These are phyloP conservation scores for Paradoxurus hermaphroditus DNA, from an alignment of 2,113 vertebrate species.

Conservation along the genomic window DNA sequence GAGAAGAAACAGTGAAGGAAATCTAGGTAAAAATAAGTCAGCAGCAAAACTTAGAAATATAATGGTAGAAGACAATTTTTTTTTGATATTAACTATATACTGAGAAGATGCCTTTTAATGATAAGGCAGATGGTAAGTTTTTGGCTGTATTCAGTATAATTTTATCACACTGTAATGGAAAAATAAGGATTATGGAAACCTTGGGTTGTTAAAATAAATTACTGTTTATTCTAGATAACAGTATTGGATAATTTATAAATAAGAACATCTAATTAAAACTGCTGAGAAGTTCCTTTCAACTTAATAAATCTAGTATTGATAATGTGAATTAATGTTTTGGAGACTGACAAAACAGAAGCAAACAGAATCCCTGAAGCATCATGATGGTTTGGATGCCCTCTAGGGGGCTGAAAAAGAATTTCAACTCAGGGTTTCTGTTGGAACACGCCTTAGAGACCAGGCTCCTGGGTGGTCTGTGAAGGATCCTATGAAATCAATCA, in stretches of 20 bases:
- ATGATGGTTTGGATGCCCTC: slow-evolving; percentile 49
- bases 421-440: neutral
- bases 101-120: neutral
- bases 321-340: neutral
- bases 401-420: slow-evolving; percentile 38
- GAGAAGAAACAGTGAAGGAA: neutral
- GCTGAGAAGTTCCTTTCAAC: neutral
- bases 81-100: neutral
- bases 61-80: neutral
- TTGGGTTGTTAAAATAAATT: neutral
- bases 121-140: neutral
- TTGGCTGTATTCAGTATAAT: neutral
- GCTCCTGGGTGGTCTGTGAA: neutral
- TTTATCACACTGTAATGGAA: neutral
- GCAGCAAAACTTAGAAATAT: neutral
- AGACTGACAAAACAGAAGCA: neutral
- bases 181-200: neutral
- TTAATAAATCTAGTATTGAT: neutral
- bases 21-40: slow-evolving; percentile 27
- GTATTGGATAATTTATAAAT: neutral
- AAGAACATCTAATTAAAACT: neutral
- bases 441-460: neutral
- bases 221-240: neutral
- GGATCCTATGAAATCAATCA: slow-evolving; percentile 18
- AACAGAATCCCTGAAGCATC: slow-evolving; percentile 21